Evolutionary conservation across 2,797 vertebrate genomes (phyloP), one percentile per base, ranked within the genome.

Genomic region (Malurus splendens): DNA sequence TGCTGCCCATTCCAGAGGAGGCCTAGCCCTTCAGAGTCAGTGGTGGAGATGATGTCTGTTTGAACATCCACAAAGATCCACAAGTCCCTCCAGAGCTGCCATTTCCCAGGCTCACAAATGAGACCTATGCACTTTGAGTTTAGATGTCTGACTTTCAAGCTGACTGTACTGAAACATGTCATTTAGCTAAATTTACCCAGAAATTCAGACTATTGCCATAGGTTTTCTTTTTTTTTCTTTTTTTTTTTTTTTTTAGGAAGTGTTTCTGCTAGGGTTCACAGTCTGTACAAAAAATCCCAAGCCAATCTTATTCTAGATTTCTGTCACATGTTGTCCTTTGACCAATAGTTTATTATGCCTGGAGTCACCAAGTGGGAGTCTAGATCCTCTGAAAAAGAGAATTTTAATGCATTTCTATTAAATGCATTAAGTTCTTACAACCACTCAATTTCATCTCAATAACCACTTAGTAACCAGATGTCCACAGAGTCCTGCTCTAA

Each of bases 101-200:
- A 54, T 83, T 92, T 90, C 74, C 66, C 82, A 78, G 72, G 30
- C n/a, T 82, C 36, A 74, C 64, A 87, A 87, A 74, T 55, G 39
- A 85, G 55, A 82, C 47, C 61, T 85, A 45, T 0, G 1, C 1
- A 1, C 47, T 87, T 55, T 51, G 22, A 6, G 2, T 61, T 86
- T 74, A 18, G 50, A 73, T 1, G 7, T 75, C 79, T 65, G 70
- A 86, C 20, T 88, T 79, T 67, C 41, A 73, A 68, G 75, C 44
- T 83, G 66, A 36, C 20, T 87, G 27, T 70, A 64, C 32, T 33
- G 25, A 91, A 93, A 91, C 4, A 0, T 87, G 62, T 77, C 36
- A 80, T 93, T 90, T 82, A 47, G 45, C 73, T 83, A 90, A 83
- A 81, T 86, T 90, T 92, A 81, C 36, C 41, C 72, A 81, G 33